phyloP scores from a whole-genome alignment of 2,113 vertebrate genomes.

The Coptodon bakossiorum region DNA sequence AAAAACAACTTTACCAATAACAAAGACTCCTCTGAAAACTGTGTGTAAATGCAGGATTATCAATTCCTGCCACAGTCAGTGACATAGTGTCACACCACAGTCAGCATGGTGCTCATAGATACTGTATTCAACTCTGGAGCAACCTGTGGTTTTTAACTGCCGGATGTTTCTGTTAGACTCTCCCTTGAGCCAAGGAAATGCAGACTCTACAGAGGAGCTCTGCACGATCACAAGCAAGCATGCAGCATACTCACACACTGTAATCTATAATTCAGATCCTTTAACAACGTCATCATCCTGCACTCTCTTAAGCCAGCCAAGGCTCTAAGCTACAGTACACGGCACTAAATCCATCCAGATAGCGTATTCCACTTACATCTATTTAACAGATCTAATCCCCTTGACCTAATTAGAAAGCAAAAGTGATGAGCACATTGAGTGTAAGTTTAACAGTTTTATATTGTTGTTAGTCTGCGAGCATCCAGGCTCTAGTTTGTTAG shows the following conservation, averaged over 20 bases:
- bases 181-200: neutral
- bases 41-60: neutral
- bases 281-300: constrained; percentile 33
- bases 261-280: constrained; percentile 60
- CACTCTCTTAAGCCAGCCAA: constrained; percentile 36
- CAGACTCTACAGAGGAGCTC: neutral
- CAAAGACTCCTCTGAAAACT: neutral
- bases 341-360: constrained; percentile 15
- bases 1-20: neutral
- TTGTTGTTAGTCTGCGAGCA: neutral
- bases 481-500: neutral
- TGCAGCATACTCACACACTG: constrained; percentile 21
- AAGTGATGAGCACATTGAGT: neutral
- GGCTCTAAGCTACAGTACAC: constrained; percentile 33
- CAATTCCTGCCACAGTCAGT: neutral
- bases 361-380: constrained; percentile 20
- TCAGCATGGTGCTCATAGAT: neutral
- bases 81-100: neutral
- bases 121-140: neutral
- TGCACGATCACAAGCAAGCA: neutral
- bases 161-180: constrained; percentile 14
- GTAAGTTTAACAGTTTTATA: neutral
- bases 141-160: constrained; percentile 6
- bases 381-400: constrained; percentile 33
- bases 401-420: constrained; percentile 44